These are phyloP conservation scores for Tolmerus cingulatus DNA, from an alignment of 2,888 invertebrate genomes.

Conservation along the genomic window DNA sequence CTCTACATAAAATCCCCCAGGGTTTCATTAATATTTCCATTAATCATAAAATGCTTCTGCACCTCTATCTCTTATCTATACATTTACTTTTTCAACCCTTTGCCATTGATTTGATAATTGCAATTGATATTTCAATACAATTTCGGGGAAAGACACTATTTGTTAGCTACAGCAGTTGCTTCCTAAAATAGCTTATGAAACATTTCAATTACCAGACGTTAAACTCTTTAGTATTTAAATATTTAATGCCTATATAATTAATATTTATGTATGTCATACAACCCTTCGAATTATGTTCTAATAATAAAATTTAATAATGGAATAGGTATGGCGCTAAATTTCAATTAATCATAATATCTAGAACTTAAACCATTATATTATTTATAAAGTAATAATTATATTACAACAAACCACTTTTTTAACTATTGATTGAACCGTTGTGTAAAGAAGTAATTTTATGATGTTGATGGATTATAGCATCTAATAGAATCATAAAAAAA, in stretches of 20 bases:
- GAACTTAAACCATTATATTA: no score
- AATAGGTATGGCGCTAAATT: no score
- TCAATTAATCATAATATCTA: no score
- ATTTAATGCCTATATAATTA: neutral
- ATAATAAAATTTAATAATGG: no score
- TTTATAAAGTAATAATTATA: no score
- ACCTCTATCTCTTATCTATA: neutral
- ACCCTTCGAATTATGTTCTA: neutral
- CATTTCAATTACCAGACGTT: neutral
- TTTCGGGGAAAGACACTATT: neutral
- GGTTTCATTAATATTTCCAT: neutral
- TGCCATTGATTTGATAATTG: neutral
- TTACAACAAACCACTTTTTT: neutral
- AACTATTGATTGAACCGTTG: neutral
- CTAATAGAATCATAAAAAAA: no score
- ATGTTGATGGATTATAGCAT: neutral
- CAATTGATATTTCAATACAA: neutral
- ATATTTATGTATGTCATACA: neutral
- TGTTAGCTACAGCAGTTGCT: neutral
- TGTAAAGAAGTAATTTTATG: neutral
- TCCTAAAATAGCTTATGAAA: neutral
- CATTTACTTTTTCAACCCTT: neutral
- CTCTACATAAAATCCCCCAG: neutral
- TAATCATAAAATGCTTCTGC: neutral
- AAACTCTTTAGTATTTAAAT: neutral